Percentiles rank a stretch among this genome's conserved stretches.
Evolutionary conservation across 2,888 invertebrate genomes (phyloP).

Genomic region (Helleia helle): DNA sequence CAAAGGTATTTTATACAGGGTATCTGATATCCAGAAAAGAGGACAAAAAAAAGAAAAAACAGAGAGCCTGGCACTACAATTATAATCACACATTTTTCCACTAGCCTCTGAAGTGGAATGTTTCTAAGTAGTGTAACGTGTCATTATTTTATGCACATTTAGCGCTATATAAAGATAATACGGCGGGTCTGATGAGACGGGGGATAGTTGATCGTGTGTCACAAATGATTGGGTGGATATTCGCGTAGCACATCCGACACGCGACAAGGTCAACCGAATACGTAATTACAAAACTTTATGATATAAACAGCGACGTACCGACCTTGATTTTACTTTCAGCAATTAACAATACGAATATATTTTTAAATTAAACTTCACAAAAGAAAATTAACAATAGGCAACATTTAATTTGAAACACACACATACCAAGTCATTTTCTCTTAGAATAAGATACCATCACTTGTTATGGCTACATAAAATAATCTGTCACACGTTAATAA

Average conservation of each 20-base stretch:
- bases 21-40: too few species aligned
- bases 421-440: too few species aligned
- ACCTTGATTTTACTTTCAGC: constrained; percentile 19
- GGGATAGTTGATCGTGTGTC: constrained; percentile 13
- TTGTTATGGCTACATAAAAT: too few species aligned
- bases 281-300: constrained; percentile 43
- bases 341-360: constrained; percentile 1
- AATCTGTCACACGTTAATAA: too few species aligned
- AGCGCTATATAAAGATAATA: not conserved
- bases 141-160: not conserved
- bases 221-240: constrained; percentile 11
- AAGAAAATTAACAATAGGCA: too few species aligned
- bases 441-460: too few species aligned
- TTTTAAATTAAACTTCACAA: not conserved
- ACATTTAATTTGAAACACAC: too few species aligned
- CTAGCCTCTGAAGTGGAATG: not conserved
- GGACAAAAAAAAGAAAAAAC: too few species aligned
- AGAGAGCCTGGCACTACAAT: too few species aligned
- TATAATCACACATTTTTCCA: too few species aligned
- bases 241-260: constrained; percentile 18
- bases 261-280: constrained; percentile 25
- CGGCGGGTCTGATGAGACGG: not conserved
- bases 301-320: constrained; percentile 34
- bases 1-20: too few species aligned
- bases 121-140: not conserved